Evolutionary conservation across 2,888 invertebrate genomes (phyloP).

Genomic region (Phania funesta): DNA sequence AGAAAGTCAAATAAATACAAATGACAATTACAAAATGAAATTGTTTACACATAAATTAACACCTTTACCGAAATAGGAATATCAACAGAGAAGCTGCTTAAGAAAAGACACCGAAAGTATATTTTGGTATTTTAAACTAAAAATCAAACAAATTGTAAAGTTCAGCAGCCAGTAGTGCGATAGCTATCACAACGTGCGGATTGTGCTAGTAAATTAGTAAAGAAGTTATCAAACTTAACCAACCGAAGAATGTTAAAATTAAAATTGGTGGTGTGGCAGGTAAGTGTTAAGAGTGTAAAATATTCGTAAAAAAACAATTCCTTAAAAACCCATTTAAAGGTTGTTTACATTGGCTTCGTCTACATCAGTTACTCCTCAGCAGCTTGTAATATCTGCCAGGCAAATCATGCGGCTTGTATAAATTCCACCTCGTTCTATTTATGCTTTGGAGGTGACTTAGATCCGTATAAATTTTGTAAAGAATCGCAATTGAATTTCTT

Average conservation of each 20-base stretch:
- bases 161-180: neutral
- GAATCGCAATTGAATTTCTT: no score
- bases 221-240: neutral
- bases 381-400: constrained; percentile 76
- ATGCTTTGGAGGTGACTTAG: constrained; percentile 74
- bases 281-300: neutral
- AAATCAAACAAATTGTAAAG: constrained; percentile 7
- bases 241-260: neutral
- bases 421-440: constrained; percentile 76
- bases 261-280: constrained; percentile 30
- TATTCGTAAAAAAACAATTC: neutral
- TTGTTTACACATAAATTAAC: constrained; percentile 67
- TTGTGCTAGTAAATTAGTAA: neutral
- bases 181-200: neutral
- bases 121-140: neutral
- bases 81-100: neutral
- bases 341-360: neutral
- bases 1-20: constrained; percentile 23
- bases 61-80: constrained; percentile 38
- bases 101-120: neutral
- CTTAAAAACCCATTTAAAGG: neutral
- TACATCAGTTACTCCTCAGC: constrained; percentile 28
- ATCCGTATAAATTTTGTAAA: neutral
- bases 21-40: constrained; percentile 41
- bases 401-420: constrained; percentile 75